Evolutionary conservation across 2,888 invertebrate genomes (phyloP).

Genomic region (Microchrysa polita): DNA sequence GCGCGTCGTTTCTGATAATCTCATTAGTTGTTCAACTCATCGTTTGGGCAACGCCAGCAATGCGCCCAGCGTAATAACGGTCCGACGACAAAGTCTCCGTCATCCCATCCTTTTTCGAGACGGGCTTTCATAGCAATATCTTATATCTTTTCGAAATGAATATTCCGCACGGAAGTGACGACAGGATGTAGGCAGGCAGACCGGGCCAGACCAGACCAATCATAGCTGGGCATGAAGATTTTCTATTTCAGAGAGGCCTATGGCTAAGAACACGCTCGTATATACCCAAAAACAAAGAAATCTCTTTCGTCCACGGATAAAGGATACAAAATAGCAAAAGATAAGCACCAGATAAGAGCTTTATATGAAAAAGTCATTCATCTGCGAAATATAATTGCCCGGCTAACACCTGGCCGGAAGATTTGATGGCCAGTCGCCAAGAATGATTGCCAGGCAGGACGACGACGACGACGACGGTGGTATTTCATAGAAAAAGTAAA

Average conservation of each 20-base stretch:
- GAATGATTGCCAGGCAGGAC: not conserved
- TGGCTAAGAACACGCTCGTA: slow-evolving; percentile 3
- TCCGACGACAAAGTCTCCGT: not conserved
- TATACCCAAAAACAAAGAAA: not conserved
- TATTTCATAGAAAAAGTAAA: not conserved
- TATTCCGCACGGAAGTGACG: slow-evolving; percentile 1
- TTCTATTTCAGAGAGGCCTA: slow-evolving; percentile 16
- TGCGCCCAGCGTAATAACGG: slow-evolving; percentile 5
- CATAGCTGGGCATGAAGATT: slow-evolving; percentile 24
- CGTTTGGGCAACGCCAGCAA: not conserved
- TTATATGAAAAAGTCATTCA: slow-evolving; percentile 30
- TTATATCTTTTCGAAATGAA: slow-evolving; percentile 20
- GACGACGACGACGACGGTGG: too few relatives aligned
- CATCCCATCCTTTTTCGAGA: slow-evolving; percentile 9
- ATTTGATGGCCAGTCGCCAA: not conserved
- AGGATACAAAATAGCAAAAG: slow-evolving; percentile 7
- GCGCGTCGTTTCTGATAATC: slow-evolving; percentile 49
- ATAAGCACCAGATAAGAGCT: slow-evolving; percentile 22
- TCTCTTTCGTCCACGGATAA: slow-evolving; percentile 3
- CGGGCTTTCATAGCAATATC: not conserved
- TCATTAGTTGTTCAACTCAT: slow-evolving; percentile 42
- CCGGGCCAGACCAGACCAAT: slow-evolving; percentile 9
- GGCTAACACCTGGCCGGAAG: slow-evolving; percentile 4
- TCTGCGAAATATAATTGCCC: slow-evolving; percentile 17
- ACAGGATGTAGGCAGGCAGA: not conserved